Base-by-base conservation (phyloP, 2,797 vertebrate genomes). In the Rhabdophis nuchalis region DNA sequence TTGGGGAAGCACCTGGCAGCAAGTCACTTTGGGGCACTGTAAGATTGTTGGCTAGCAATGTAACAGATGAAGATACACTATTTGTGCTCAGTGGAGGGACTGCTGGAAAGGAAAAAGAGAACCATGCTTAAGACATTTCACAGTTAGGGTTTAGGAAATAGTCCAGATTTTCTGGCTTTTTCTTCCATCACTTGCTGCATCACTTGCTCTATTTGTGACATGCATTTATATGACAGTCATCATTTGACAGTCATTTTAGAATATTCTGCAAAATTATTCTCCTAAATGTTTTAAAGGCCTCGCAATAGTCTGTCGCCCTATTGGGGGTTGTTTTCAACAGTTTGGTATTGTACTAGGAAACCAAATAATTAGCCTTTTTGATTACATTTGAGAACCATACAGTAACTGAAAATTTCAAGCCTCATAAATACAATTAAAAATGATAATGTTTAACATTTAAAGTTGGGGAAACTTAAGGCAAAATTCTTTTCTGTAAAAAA, bases 1-100 rank as follows among this genome's bases (percentile, higher is more conserved):
- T 98, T 0, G 99, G 99, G 1, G 99, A 99, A 88, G 99, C 99
- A 89, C 99, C 99, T 0, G 98, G 98, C 58, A 98, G 98, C 91
- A 99, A 97, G 93, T 99, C 99, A 7, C 98, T 99, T 4, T 98
- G 93, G 86, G 98, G 97, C 93, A 98, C 94, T 60, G 96, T 98
- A 64, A 98, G 97, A 91, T 98, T 98, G 96, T 98, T 98, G 91
- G 98, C 97, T 97, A 98, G 97, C 94, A 98, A 77, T 0, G 98
- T 96, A 91, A 98, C 97, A 72, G 97, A 97, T 0, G 98, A 97
- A 88, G 98, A 98, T 60, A 98, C 96, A 0, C 98, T 97, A 94
- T 95, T 98, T 41, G 97, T 95, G 85, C 97, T 97, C 96, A 98
- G 89, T 32, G 98, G 97, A 95, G 97, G 98, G 60, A 97, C 97